These are phyloP conservation scores for Microchrysa polita DNA, from an alignment of 2,888 invertebrate species.

Conservation along the genomic window DNA sequence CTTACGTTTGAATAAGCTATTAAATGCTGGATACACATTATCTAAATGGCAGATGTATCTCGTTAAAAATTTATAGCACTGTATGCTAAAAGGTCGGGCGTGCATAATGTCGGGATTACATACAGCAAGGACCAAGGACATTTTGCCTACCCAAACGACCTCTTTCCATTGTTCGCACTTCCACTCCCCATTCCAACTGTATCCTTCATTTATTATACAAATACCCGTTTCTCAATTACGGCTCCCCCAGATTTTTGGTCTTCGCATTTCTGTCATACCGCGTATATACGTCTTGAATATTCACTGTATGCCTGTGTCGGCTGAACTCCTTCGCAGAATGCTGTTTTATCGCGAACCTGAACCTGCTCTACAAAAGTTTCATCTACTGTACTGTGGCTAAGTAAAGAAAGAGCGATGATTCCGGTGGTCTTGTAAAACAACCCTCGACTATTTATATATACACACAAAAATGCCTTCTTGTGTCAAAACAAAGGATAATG, in stretches of 20 bases:
- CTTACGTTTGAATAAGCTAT: conserved; percentile 32
- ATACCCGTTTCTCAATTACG: conserved; percentile 41
- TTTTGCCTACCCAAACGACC: too few relatives aligned
- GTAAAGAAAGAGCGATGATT: conserved; percentile 4
- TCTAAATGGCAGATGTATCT: conserved; percentile 22
- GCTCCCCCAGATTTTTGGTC: conserved; percentile 36
- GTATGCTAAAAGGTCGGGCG: conserved; percentile 40
- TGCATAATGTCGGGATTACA: conserved; percentile 13
- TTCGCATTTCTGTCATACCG: background rate
- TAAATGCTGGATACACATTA: conserved; percentile 7
- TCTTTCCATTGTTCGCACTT: background rate
- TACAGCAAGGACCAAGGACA: too few relatives aligned
- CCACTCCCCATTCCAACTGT: background rate
- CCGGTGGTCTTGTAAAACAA: conserved; percentile 41
- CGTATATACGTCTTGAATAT: background rate
- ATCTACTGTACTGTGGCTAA: background rate
- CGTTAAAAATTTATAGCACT: conserved; percentile 39
- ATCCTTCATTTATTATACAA: conserved; percentile 15
- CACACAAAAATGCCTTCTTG: conserved; percentile 43
- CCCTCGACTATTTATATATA: conserved; percentile 40
- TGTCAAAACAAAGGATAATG: conserved; percentile 45
- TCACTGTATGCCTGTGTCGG: too few relatives aligned
- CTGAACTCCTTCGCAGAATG: background rate
- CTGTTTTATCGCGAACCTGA: background rate
- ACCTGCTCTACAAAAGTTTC: background rate